Base-by-base conservation (phyloP, 2,797 vertebrate species). In the Naso thynnoides region DNA sequence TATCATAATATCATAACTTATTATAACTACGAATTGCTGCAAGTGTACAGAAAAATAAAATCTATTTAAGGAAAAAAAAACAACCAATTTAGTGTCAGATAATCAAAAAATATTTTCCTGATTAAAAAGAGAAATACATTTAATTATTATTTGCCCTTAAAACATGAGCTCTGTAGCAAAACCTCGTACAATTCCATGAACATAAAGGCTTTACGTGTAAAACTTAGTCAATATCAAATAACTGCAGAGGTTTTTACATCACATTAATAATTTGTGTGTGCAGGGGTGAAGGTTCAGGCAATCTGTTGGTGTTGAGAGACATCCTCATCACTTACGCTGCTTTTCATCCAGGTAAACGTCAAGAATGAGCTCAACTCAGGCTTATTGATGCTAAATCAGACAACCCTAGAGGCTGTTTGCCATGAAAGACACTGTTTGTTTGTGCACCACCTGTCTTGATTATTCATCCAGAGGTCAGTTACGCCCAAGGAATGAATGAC, bases 251-350 rank as follows among this genome's bases (percentile, higher is more conserved):
- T 69, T 38, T 60, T 63, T 48, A 2, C 39, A 21, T 27, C 2
- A 8, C 42, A 49, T 29, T 44, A 45, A 57, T 71, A 4, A 24
- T 81, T 26, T 85, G 19, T 87, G 19, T 84, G 50, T 78, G 50
- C 83, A 95, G 95, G 79, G 83, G 88, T 15, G 90, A 95, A 88
- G 92, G 93, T 36, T 91, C 88, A 29, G 92, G 92, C 15, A 95
- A 95, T 50, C 86, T 96, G 26, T 74, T 94, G 83, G 93, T 95
- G 58, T 76, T 96, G 74, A 87, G 91, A 83, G 91, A 96, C 33
- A 94, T 94, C 84, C 94, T 95, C 42, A 90, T 95, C 88, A 95
- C 95, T 2, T 96, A 93, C 36, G 95, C 94, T 80, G 95, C 94
- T 73, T 93, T 95, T 82, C 92, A 95, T 79, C 93, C 92, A 92